phyloP scores from a whole-genome alignment of 2,797 vertebrate genomes.

The Scarus forsteni region DNA sequence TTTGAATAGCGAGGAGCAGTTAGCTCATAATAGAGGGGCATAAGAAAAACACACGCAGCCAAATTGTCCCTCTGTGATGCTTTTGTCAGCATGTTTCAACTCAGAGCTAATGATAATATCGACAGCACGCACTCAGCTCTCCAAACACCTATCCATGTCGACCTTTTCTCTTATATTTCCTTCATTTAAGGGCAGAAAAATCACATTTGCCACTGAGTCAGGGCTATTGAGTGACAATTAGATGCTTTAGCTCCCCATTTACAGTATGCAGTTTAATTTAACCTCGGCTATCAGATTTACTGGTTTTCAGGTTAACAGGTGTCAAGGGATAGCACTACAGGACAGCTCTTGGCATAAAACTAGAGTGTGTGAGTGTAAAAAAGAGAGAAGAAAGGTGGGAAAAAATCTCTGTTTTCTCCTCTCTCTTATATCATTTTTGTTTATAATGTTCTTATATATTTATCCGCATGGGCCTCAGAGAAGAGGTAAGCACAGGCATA shows the following conservation, averaged over 20 bases:
- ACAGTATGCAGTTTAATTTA: conserved; percentile 69
- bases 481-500: conserved; percentile 61
- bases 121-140: conserved; percentile 23
- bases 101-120: conserved; percentile 55
- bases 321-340: conserved; percentile 62
- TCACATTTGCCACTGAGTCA: conserved; percentile 46
- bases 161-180: conserved; percentile 38
- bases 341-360: conserved; percentile 51
- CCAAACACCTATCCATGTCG: conserved; percentile 15
- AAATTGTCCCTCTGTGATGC: conserved; percentile 62
- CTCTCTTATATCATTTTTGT: conserved; percentile 20
- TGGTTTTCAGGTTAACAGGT: conserved; percentile 70
- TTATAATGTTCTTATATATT: conserved; percentile 31
- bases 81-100: conserved; percentile 47
- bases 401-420: conserved; percentile 52
- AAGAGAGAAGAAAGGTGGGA: conserved; percentile 49
- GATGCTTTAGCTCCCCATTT: conserved; percentile 51
- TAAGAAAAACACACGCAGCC: conserved; percentile 51
- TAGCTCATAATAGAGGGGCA: conserved; percentile 55
- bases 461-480: conserved; percentile 9
- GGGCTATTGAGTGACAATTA: conserved; percentile 61
- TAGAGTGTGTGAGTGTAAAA: conserved; percentile 66
- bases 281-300: conserved; percentile 74
- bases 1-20: conserved; percentile 46
- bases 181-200: conserved; percentile 52